Conservation (phyloP, 2,888 invertebrate genomes). For the Bedellia somnulentella region DNA sequence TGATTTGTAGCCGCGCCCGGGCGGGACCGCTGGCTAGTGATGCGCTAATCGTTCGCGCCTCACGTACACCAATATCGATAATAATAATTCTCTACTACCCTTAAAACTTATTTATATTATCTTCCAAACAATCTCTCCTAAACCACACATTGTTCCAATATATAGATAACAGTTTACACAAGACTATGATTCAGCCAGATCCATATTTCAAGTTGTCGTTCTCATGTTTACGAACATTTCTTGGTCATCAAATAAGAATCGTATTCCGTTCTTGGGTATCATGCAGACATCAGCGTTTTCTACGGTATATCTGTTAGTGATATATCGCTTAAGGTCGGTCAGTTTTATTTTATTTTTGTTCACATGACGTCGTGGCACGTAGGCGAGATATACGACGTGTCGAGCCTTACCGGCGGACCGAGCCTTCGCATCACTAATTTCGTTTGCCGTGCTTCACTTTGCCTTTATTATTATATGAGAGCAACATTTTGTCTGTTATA, state of each 20-base stretch:
- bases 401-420: constrained; percentile 13
- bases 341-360: constrained; percentile 31
- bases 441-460: constrained; percentile 12
- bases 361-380: constrained; percentile 22
- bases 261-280: too few species aligned
- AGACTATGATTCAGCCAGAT: too few species aligned
- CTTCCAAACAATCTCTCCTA: too few species aligned
- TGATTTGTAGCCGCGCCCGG: constrained; percentile 60
- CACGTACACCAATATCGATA: constrained; percentile 32
- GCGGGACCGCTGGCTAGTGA: constrained; percentile 54
- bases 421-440: constrained; percentile 27
- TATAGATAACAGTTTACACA: too few species aligned
- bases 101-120: too few species aligned
- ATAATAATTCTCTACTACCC: too few species aligned
- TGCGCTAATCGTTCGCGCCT: constrained; percentile 39
- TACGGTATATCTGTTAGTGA: constrained; percentile 24
- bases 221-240: too few species aligned
- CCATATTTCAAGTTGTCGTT: too few species aligned
- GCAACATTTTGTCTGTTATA: too few species aligned
- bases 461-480: constrained; percentile 14
- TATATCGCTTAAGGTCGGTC: constrained; percentile 23
- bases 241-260: too few species aligned
- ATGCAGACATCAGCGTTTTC: constrained; percentile 35
- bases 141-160: too few species aligned
- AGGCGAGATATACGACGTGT: constrained; percentile 25